Base-by-base conservation (phyloP, 2,113 vertebrate genomes). In the Furnarius figulus region DNA sequence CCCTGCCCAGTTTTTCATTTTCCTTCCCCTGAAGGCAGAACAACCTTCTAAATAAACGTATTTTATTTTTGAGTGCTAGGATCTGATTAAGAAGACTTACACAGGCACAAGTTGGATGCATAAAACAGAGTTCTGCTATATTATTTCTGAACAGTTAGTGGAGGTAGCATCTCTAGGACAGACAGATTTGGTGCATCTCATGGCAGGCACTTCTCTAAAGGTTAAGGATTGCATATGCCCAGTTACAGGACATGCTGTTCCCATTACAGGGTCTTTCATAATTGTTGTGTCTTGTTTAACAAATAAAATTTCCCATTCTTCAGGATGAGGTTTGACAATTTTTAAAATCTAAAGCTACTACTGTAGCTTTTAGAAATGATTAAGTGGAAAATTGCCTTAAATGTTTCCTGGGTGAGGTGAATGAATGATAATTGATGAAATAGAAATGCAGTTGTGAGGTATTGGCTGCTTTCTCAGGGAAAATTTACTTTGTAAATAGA, bases 351-450 rank as follows among this genome's bases (percentile, higher is more conserved):
- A 84, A 79, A 79, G 50, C 47, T 82, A 79, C 55, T 91, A 31
- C 71, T 70, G 75, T 42, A 91, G 83, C 75, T 96, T 93, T 96
- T 86, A 95, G 85, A 97, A 96, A 97, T 86, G 59, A 96, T 97
- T 95, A 97, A 92, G 71, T 79, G 66, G 96, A 95, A 98, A 98
- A 97, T 89, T 96, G 83, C 55, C 74, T 87, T 91, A 97, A 97
- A 94, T 96, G 85, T 96, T 98, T 98, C 92, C 96, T 95, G 95
- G 89, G 85, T 97, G 82, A 97, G 85, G 56, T 10, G 35, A 97
- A 96, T 95, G 87, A 96, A 92, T 93, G 79, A 91, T 96, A 96
- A 98, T 89, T 97, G 95, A 97, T 97, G 95, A 96, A 95, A 93
- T 42, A 81, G 81, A 95, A 93, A 97, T 93, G 93, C 55, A 63